Evolutionary conservation across 23 tunicate species (phyloP), one percentile per base, ranked within the genome.

Genomic region (Halocynthia roretzi): DNA sequence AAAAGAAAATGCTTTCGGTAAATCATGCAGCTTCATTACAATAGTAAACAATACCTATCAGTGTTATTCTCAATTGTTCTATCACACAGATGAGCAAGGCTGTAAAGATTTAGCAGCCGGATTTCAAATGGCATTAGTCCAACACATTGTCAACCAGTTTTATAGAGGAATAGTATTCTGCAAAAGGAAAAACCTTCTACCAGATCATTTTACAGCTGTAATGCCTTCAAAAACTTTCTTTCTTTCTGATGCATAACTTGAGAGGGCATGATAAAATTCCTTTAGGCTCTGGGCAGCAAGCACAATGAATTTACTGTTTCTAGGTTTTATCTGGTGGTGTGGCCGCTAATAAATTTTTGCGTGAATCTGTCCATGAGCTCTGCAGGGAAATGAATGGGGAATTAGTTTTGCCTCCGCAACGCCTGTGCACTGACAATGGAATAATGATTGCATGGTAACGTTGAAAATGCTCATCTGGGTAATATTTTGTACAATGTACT

Each of bases 291-390:
- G 44, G 44, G 44, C 44, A 31, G 44, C 44, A 31, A 31, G 44
- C 44, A 31, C 44, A 31, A 31, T 31, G 44, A 31, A 31, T 31
- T 0, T 31, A 31, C 44, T 31, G 44, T 58, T 65, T 65, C 14
- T 64, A 89, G 96, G 97, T 91, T 61, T 84, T 82, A 14, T 85
- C 97, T 20, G 97, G 97, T 44, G 97, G 97, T 8, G 97, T 91
- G 10, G 86, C 85, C 20, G 81, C 92, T 72, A 91, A 91, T 53
- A 17, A 50, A 10, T 73, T 73, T 53, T 52, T 91, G 11, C 71
- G 91, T 6, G 83, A 81, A 10, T 61, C 75, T 20, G 54, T 91
- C 17, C 10, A 67, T 40, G 67, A 67, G 14, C 73, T 91, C 10
- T 91, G 97, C 68, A 70, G 78, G 62, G 52, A 11, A 31, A 54